A percentile compares a stretch with the other conserved stretches of the same genome.
Conservation (phyloP, 1,140 invertebrate genomes). For the Drosophila eugracilis region DNA sequence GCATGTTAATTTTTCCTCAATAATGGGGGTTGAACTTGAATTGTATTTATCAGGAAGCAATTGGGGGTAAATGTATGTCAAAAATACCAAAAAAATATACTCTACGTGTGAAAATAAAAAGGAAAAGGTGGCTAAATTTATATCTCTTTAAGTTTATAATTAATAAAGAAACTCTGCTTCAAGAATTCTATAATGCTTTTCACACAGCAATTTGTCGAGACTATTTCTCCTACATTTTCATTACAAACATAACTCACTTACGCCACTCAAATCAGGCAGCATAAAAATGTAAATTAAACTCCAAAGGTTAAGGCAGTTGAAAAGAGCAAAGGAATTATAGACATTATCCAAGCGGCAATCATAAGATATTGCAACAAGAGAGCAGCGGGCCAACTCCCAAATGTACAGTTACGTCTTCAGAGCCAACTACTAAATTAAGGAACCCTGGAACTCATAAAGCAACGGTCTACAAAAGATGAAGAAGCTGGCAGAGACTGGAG, state of each 20-base stretch:
- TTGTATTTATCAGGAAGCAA: neutral
- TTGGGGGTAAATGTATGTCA: neutral
- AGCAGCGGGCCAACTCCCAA: constrained; percentile 47
- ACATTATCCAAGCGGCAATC: constrained; percentile 31
- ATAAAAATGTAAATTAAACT: constrained; percentile 76
- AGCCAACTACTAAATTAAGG: constrained; percentile 78
- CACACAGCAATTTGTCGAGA: constrained; percentile 19
- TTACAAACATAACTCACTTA: constrained; percentile 41
- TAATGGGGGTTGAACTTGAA: neutral
- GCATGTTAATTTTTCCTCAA: constrained; percentile 38
- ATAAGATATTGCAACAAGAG: constrained; percentile 33
- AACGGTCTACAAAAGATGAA: constrained; percentile 51
- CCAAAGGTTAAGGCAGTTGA: constrained; percentile 42
- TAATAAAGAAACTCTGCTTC: neutral
- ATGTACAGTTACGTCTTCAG: constrained; percentile 70
- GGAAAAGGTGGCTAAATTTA: too few relatives aligned
- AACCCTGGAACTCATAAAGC: constrained; percentile 73
- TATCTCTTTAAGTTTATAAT: too few relatives aligned
- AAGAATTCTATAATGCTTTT: neutral
- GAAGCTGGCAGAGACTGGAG: constrained; percentile 5
- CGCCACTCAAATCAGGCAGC: constrained; percentile 37
- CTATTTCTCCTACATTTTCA: constrained; percentile 9
- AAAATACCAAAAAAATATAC: neutral
- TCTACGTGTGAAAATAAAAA: neutral
- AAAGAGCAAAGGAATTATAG: constrained; percentile 20